These are phyloP conservation scores for Serripes groenlandicus DNA, from an alignment of 2,888 invertebrate genomes.

Conservation along the genomic window DNA sequence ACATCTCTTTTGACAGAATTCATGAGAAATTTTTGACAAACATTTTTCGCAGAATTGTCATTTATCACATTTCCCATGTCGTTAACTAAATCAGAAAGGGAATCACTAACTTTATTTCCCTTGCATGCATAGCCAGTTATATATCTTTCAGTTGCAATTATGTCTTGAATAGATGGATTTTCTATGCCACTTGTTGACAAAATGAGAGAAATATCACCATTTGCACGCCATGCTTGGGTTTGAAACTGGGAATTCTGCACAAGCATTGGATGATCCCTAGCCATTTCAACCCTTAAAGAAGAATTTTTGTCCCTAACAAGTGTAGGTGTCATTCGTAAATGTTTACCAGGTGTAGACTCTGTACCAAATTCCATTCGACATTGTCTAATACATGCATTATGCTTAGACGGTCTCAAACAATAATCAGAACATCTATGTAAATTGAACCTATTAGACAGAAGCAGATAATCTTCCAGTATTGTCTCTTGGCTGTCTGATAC, in stretches of 20 bases:
- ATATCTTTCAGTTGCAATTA: constrained; percentile 49
- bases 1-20: constrained; percentile 68
- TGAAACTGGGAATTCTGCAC: constrained; percentile 70
- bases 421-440: constrained; percentile 9
- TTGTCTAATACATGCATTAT: neutral
- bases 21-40: constrained; percentile 63
- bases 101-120: constrained; percentile 65
- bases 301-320: constrained; percentile 66
- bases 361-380: constrained; percentile 1
- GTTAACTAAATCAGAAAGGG: constrained; percentile 58
- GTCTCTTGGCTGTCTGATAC: neutral
- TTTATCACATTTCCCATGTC: constrained; percentile 39
- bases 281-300: constrained; percentile 68
- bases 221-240: constrained; percentile 68
- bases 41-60: constrained; percentile 27
- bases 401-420: neutral
- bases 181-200: constrained; percentile 66
- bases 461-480: constrained; percentile 18
- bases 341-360: neutral
- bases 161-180: constrained; percentile 63
- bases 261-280: constrained; percentile 66
- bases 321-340: neutral
- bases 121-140: constrained; percentile 67
- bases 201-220: constrained; percentile 72
- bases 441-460: neutral